Evolutionary conservation across 2,113 vertebrate species (phyloP).

Genomic region (Tragulus kanchil): DNA sequence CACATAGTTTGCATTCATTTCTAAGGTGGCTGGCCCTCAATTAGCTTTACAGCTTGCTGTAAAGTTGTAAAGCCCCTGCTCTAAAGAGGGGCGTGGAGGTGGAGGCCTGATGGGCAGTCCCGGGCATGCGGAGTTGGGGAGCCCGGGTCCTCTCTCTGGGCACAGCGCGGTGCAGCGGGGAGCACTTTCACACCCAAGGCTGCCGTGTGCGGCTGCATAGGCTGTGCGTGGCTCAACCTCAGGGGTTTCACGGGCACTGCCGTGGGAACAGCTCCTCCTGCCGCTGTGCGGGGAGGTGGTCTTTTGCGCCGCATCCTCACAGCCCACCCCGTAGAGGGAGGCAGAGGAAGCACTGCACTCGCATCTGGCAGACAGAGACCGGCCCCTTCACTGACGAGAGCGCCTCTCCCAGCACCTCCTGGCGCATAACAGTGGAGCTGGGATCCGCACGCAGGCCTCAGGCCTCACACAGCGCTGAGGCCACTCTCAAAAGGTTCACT

Average conservation of each 20-base stretch:
- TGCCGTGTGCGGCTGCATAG: not conserved
- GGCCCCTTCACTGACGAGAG: not conserved
- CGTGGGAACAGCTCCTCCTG: not conserved
- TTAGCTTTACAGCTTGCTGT: conserved; percentile 68
- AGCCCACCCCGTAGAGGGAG: not conserved
- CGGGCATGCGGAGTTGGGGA: not conserved
- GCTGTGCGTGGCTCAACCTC: not conserved
- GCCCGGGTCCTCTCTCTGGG: not conserved
- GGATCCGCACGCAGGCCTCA: not conserved
- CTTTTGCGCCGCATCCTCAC: not conserved
- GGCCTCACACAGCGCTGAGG: not conserved
- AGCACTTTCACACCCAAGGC: not conserved
- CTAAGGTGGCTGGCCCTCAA: conserved; percentile 52
- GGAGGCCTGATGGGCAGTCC: not conserved
- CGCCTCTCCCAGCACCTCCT: not conserved
- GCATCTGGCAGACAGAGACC: not conserved
- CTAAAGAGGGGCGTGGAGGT: not conserved
- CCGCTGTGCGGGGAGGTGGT: not conserved
- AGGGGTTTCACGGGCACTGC: not conserved
- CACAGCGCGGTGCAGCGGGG: not conserved
- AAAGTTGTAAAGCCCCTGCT: conserved; percentile 1
- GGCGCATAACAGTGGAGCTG: not conserved
- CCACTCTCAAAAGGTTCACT: not conserved
- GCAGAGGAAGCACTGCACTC: not conserved
- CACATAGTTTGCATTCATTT: conserved; percentile 77